Evolutionary conservation across 2,888 invertebrate species (phyloP).

Genomic region (Syrista parreyssii): DNA sequence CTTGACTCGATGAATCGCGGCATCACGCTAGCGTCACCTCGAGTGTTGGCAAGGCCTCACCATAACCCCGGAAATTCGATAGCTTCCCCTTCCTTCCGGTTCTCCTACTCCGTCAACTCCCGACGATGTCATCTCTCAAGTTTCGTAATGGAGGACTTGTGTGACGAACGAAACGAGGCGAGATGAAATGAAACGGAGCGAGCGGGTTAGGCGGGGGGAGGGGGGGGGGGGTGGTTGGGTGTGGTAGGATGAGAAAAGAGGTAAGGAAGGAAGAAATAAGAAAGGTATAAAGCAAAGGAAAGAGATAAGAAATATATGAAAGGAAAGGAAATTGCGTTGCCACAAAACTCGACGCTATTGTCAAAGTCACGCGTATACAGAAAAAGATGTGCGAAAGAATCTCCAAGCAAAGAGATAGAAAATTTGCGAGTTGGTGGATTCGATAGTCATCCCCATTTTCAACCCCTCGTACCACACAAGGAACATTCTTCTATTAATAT

Average conservation of each 20-base stretch:
- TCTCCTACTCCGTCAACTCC: background rate
- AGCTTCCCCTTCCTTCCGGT: background rate
- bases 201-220: constrained; percentile 13
- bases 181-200: constrained; percentile 15
- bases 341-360: background rate
- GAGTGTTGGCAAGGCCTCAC: background rate
- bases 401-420: background rate
- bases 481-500: background rate
- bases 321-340: background rate
- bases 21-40: background rate
- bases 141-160: constrained; percentile 11
- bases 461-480: too few species aligned
- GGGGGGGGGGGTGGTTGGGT: background rate
- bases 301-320: background rate
- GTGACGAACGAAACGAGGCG: constrained; percentile 11
- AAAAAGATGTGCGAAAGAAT: background rate
- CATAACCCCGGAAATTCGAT: background rate
- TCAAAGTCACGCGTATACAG: background rate
- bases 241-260: background rate
- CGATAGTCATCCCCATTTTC: background rate
- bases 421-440: background rate
- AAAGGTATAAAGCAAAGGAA: constrained; percentile 14
- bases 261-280: background rate
- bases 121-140: background rate
- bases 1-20: background rate